Percentiles rank a stretch among this genome's conserved stretches.
Conservation (phyloP, 2,888 invertebrate species). For the Phrixothrix hirtus region DNA sequence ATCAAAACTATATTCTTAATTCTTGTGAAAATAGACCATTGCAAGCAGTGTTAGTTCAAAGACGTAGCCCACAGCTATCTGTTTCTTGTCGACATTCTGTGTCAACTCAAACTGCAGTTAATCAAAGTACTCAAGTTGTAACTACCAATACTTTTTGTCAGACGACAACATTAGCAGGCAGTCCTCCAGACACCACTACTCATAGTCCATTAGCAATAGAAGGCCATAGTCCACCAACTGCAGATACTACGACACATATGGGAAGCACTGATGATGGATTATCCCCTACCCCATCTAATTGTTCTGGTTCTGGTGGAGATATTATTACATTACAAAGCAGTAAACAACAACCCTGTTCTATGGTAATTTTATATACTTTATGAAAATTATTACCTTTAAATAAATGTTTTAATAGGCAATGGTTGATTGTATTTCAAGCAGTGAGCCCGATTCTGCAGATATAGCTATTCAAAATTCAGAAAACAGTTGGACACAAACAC, state of each 20-base stretch:
- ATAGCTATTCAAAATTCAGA: constrained; percentile 45
- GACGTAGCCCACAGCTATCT: constrained; percentile 43
- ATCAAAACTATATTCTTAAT: constrained; percentile 62
- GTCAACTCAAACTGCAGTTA: constrained; percentile 73
- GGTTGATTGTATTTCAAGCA: constrained; percentile 88
- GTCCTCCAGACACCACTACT: constrained; percentile 84
- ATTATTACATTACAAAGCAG: constrained; percentile 42
- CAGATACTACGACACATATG: constrained; percentile 55
- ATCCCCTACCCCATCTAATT: constrained; percentile 55
- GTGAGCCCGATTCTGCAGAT: constrained; percentile 74
- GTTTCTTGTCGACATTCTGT: constrained; percentile 65
- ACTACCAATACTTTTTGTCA: constrained; percentile 57
- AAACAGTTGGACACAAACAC: constrained; percentile 46
- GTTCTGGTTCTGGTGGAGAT: constrained; percentile 49
- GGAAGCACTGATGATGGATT: constrained; percentile 55
- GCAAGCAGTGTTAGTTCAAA: constrained; percentile 47
- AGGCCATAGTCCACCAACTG: constrained; percentile 54
- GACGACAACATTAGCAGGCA: constrained; percentile 58
- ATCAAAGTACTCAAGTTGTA: constrained; percentile 56
- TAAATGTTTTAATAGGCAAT: constrained; percentile 63
- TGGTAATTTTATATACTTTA: constrained; percentile 45
- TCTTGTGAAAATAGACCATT: constrained; percentile 51
- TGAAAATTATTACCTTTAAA: constrained; percentile 3
- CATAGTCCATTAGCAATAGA: constrained; percentile 72
- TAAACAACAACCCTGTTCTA: constrained; percentile 52